These are phyloP conservation scores for Chaetorhynchus papuensis DNA, from an alignment of 2,113 vertebrate species.

Conservation along the genomic window DNA sequence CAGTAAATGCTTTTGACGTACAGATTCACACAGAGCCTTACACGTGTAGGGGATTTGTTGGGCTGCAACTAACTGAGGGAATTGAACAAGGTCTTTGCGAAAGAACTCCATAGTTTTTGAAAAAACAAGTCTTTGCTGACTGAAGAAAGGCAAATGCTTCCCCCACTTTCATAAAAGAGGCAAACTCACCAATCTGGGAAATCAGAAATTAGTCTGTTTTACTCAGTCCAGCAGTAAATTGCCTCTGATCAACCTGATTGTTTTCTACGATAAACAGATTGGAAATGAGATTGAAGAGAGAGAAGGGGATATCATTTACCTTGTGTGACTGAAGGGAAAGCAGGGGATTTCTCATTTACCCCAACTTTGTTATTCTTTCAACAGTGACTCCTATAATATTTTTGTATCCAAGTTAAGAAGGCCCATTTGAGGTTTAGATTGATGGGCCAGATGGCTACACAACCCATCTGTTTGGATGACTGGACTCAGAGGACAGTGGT, in stretches of 20 bases:
- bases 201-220: background rate
- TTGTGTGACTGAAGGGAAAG: background rate
- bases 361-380: background rate
- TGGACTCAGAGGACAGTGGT: background rate
- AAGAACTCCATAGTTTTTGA: background rate
- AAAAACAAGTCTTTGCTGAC: background rate
- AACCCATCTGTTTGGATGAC: background rate
- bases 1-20: background rate
- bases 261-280: background rate
- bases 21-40: background rate
- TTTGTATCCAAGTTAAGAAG: background rate
- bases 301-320: background rate
- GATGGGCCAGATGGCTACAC: background rate
- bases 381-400: background rate
- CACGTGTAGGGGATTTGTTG: background rate
- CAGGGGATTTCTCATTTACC: fast-evolving
- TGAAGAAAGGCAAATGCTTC: background rate
- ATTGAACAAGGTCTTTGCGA: background rate
- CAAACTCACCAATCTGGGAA: background rate
- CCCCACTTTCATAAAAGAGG: background rate
- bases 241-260: background rate
- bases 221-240: background rate
- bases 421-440: background rate
- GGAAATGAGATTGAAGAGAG: background rate
- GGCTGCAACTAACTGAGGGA: background rate